These are phyloP conservation scores for Ictidomys tridecemlineatus DNA, from an alignment of 2,113 vertebrate genomes.

Conservation along the genomic window DNA sequence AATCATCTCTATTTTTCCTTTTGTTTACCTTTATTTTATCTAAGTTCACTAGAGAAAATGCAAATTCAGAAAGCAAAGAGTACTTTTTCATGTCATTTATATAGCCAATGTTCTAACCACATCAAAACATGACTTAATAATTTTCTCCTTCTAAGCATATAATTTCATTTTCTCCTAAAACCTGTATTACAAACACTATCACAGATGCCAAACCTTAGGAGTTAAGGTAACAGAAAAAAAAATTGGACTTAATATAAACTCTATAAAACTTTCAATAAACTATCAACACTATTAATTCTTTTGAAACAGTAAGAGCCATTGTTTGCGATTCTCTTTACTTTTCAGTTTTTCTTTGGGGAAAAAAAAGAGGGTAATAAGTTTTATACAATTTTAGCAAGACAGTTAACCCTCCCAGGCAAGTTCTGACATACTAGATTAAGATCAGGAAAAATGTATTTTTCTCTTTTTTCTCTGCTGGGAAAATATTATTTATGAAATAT, in stretches of 20 bases:
- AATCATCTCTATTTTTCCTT: neutral
- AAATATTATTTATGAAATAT: slow-evolving; percentile 68
- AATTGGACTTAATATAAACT: neutral
- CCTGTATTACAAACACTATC: neutral
- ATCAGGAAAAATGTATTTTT: slow-evolving; percentile 58
- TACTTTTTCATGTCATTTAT: slow-evolving; percentile 43
- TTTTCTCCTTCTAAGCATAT: neutral
- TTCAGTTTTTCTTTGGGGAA: neutral
- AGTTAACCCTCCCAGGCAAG: slow-evolving; percentile 52
- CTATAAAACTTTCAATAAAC: slow-evolving; percentile 40
- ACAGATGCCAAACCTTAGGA: slow-evolving; percentile 18
- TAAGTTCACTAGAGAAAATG: slow-evolving; percentile 37
- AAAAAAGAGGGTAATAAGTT: neutral
- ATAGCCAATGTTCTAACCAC: neutral
- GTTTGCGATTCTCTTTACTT: slow-evolving; percentile 52
- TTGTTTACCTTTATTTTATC: slow-evolving; percentile 21
- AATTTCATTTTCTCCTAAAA: slow-evolving; percentile 50
- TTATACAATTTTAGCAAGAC: slow-evolving; percentile 49
- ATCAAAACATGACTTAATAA: slow-evolving; percentile 40
- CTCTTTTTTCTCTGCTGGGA: slow-evolving; percentile 40
- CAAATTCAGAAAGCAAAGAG: slow-evolving; percentile 1
- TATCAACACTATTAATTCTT: slow-evolving; percentile 28
- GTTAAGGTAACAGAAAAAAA: neutral
- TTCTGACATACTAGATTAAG: slow-evolving; percentile 50
- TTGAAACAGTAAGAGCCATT: neutral